Conservation (phyloP, 2,113 vertebrate genomes). For the Scomber scombrus region DNA sequence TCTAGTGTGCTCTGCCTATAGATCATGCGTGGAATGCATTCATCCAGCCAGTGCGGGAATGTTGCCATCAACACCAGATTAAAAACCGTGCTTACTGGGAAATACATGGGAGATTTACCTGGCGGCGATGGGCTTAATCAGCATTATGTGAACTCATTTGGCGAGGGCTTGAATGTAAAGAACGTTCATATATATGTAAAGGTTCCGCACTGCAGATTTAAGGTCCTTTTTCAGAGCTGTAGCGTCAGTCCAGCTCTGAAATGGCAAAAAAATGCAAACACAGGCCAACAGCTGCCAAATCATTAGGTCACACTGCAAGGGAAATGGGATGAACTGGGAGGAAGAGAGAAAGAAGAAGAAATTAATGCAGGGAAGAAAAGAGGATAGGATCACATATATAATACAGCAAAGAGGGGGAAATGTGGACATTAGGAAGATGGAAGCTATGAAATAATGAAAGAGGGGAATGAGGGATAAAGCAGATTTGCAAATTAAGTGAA, state of each 20-base stretch:
- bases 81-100: too few species aligned
- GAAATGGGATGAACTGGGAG: constrained; percentile 48
- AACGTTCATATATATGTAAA: too few species aligned
- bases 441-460: neutral
- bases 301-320: constrained; percentile 69
- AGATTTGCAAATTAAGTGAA: neutral
- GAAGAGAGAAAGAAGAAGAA: neutral
- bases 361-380: constrained; percentile 10
- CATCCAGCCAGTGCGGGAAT: too few species aligned
- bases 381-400: neutral
- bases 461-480: neutral
- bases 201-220: constrained; percentile 1
- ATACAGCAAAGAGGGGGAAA: neutral
- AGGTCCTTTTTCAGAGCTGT: constrained; percentile 27
- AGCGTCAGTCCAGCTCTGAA: constrained; percentile 29
- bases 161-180: too few species aligned
- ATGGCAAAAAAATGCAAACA: constrained; percentile 66
- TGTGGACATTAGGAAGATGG: neutral
- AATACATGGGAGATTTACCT: too few species aligned
- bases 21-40: too few species aligned
- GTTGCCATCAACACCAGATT: too few species aligned
- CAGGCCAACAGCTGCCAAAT: constrained; percentile 71
- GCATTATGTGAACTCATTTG: too few species aligned
- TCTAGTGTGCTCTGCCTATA: too few species aligned
- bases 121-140: too few species aligned